phyloP scores from a whole-genome alignment of 2,797 vertebrate genomes.

The Scarus forsteni region DNA sequence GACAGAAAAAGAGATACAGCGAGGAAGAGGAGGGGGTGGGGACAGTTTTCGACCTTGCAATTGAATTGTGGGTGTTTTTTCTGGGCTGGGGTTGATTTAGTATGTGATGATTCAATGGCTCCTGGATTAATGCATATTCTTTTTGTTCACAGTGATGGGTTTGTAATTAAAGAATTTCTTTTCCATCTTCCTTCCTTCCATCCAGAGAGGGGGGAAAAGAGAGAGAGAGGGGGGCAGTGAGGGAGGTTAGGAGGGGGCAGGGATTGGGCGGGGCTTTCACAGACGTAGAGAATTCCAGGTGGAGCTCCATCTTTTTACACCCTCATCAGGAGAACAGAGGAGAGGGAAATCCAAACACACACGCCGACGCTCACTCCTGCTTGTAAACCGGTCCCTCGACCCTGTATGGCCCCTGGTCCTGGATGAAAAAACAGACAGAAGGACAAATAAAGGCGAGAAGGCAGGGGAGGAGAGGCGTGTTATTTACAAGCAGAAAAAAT shows the following conservation, averaged over 20 bases:
- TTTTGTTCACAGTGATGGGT: constrained; percentile 96
- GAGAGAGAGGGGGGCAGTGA: constrained; percentile 2
- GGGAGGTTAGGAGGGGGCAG: neutral
- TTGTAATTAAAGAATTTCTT: constrained; percentile 89
- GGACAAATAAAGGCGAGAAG: constrained; percentile 2
- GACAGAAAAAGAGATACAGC: constrained; percentile 35
- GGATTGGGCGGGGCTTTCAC: constrained; percentile 30
- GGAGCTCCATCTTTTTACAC: constrained; percentile 74
- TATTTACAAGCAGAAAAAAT: constrained; percentile 1
- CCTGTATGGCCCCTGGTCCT: constrained; percentile 85
- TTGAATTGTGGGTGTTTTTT: constrained; percentile 23
- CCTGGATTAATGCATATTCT: constrained; percentile 93
- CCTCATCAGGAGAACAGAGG: constrained; percentile 80
- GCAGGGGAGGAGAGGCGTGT: neutral
- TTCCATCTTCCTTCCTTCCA: constrained; percentile 74
- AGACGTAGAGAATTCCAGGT: constrained; percentile 61
- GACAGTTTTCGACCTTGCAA: constrained; percentile 42
- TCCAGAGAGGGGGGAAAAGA: constrained; percentile 41
- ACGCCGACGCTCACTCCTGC: constrained; percentile 68
- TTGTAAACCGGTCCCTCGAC: constrained; percentile 69
- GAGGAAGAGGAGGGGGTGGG: constrained; percentile 10
- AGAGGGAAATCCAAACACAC: constrained; percentile 78
- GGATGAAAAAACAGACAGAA: constrained; percentile 15
- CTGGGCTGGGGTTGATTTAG: constrained; percentile 8
- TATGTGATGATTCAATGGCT: constrained; percentile 87